These are phyloP conservation scores for Osmerus mordax DNA, from an alignment of 2,113 vertebrate species.

Conservation along the genomic window DNA sequence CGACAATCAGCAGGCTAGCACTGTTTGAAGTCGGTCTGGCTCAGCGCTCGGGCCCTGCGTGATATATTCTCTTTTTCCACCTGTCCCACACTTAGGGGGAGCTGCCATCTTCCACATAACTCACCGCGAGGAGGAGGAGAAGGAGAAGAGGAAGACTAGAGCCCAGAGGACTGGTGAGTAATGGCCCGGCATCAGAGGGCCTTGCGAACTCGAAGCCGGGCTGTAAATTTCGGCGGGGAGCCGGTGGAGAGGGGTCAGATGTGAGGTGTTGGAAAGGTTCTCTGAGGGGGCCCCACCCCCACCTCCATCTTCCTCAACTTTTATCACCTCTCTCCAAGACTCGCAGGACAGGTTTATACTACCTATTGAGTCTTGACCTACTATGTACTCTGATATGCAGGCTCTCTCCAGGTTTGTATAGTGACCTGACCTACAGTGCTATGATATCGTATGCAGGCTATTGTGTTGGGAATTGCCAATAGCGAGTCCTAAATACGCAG, in stretches of 20 bases:
- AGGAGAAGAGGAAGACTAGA: constrained; percentile 22
- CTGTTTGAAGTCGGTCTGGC: constrained; percentile 19
- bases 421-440: no score
- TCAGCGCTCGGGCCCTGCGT: constrained; percentile 4
- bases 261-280: not conserved
- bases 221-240: constrained; percentile 31
- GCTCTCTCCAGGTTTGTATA: no score
- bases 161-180: constrained; percentile 28
- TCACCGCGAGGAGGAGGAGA: constrained; percentile 20
- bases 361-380: not conserved
- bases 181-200: constrained; percentile 26
- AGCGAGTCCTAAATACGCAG: not conserved
- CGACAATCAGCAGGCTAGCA: not conserved
- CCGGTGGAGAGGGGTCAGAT: not conserved
- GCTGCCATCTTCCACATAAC: constrained; percentile 26
- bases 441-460: not conserved
- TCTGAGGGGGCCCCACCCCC: not conserved
- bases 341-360: constrained; percentile 2
- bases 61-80: constrained; percentile 29
- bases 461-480: not conserved
- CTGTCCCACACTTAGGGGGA: constrained; percentile 14
- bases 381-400: not conserved
- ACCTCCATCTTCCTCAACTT: not conserved
- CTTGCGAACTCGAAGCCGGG: constrained; percentile 18
- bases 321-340: not conserved